phyloP scores from a whole-genome alignment of 2,888 invertebrate species.

The Eristalinus sepulchralis region DNA sequence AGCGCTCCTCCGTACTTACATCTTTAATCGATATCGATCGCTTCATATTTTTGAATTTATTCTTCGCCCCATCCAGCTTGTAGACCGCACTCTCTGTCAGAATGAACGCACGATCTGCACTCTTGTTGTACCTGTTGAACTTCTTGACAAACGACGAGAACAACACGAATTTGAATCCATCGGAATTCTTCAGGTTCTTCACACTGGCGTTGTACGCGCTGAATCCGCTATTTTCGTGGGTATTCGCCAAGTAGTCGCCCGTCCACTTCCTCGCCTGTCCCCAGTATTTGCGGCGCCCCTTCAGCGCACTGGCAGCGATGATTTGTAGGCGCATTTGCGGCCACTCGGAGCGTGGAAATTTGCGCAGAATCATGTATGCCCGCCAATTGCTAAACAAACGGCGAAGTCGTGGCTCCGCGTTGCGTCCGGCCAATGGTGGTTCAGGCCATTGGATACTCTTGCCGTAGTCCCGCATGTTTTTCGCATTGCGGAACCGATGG shows the following conservation, averaged over 20 bases:
- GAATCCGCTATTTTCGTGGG: conserved; percentile 86
- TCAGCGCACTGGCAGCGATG: conserved; percentile 87
- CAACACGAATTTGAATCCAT: conserved; percentile 83
- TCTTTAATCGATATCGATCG: conserved; percentile 90
- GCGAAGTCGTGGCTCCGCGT: conserved; percentile 84
- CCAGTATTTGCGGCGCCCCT: conserved; percentile 84
- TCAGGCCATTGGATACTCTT: conserved; percentile 91
- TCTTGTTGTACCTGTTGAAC: conserved; percentile 85
- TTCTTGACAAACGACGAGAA: conserved; percentile 81
- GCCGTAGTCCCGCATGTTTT: conserved; percentile 87
- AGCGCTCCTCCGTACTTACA: conserved; percentile 79
- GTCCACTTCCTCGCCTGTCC: conserved; percentile 91
- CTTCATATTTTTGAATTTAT: conserved; percentile 93
- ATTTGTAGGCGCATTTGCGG: conserved; percentile 92
- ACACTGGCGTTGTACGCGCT: conserved; percentile 86
- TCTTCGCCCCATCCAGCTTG: conserved; percentile 89
- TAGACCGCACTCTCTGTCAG: conserved; percentile 92
- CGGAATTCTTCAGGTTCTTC: conserved; percentile 85
- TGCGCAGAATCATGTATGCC: conserved; percentile 91
- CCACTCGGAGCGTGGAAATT: conserved; percentile 92
- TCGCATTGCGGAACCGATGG: conserved; percentile 85
- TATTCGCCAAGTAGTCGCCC: conserved; percentile 89
- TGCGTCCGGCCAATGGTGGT: conserved; percentile 86
- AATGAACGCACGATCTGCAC: conserved; percentile 93
- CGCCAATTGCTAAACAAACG: conserved; percentile 91